A percentile compares a stretch with the other conserved stretches of the same genome.
phyloP scores from a whole-genome alignment of 2,113 vertebrate genomes.

The Thymallus thymallus region DNA sequence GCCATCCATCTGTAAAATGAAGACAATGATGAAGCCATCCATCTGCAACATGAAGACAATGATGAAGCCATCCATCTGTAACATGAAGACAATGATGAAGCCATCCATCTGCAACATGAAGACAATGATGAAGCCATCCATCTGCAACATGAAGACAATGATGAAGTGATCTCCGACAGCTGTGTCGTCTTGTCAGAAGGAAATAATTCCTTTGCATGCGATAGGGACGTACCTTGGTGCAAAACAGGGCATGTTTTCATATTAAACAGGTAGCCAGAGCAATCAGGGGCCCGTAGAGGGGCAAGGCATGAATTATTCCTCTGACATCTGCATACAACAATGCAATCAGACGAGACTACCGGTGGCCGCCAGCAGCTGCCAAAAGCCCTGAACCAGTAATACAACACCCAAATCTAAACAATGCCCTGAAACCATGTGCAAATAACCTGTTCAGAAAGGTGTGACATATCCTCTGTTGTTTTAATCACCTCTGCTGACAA shows the following conservation, averaged over 20 bases:
- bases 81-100: neutral
- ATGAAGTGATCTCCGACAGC: conserved; percentile 60
- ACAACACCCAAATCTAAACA: conserved; percentile 1
- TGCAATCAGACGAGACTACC: conserved; percentile 35
- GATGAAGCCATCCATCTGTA: conserved; percentile 52
- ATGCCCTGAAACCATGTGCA: conserved; percentile 7
- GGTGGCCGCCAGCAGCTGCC: conserved; percentile 12
- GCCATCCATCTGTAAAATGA: conserved; percentile 65
- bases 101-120: conserved; percentile 55
- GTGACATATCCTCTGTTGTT: conserved; percentile 9
- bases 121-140: neutral
- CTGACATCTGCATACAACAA: conserved; percentile 51
- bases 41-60: conserved; percentile 52
- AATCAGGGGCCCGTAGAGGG: conserved; percentile 20
- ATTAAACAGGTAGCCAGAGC: conserved; percentile 60
- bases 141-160: conserved; percentile 64
- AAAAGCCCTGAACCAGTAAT: conserved; percentile 5
- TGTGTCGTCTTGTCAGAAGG: conserved; percentile 60
- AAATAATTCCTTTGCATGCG: conserved; percentile 58
- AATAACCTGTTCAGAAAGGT: neutral
- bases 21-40: conserved; percentile 38
- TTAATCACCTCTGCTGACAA: conserved; percentile 25
- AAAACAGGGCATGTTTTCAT: conserved; percentile 28
- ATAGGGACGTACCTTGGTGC: neutral
- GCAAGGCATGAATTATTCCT: conserved; percentile 57